These are phyloP conservation scores for Anthoscopus minutus DNA, from an alignment of 2,113 vertebrate species.

Conservation along the genomic window DNA sequence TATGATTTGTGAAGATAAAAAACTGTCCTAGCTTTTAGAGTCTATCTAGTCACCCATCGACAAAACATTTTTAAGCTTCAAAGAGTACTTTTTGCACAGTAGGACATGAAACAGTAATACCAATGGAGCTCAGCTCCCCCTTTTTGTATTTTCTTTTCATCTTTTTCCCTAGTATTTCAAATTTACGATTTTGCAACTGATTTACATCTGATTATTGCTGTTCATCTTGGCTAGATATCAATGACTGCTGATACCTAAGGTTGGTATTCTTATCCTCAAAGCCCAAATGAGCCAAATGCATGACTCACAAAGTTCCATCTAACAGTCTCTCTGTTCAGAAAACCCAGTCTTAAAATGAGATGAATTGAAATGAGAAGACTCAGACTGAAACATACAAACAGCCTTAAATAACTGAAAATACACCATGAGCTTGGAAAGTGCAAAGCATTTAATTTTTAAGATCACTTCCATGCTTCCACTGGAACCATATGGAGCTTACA, in stretches of 20 bases:
- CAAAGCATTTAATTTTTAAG: conserved; percentile 7
- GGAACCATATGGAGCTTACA: neutral
- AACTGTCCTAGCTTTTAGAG: neutral
- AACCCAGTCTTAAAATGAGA: neutral
- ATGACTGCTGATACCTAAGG: neutral
- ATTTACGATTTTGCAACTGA: neutral
- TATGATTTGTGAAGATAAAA: neutral
- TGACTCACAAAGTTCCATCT: conserved; percentile 32
- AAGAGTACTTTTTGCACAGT: neutral
- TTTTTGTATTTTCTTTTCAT: neutral
- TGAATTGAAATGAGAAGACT: neutral
- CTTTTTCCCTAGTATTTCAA: neutral
- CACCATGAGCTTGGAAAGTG: neutral
- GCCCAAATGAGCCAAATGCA: neutral
- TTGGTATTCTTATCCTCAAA: neutral
- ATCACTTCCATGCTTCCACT: neutral
- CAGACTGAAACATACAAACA: neutral
- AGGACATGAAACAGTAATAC: neutral
- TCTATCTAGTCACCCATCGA: neutral
- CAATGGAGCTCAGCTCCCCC: neutral
- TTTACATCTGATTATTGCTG: neutral
- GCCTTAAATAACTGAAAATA: conserved; percentile 1
- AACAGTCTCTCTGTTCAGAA: neutral
- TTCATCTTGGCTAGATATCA: neutral
- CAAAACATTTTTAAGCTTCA: neutral